Conservation (phyloP, 64 coral and sea anemone species). For the Pachyseris speciosa region DNA sequence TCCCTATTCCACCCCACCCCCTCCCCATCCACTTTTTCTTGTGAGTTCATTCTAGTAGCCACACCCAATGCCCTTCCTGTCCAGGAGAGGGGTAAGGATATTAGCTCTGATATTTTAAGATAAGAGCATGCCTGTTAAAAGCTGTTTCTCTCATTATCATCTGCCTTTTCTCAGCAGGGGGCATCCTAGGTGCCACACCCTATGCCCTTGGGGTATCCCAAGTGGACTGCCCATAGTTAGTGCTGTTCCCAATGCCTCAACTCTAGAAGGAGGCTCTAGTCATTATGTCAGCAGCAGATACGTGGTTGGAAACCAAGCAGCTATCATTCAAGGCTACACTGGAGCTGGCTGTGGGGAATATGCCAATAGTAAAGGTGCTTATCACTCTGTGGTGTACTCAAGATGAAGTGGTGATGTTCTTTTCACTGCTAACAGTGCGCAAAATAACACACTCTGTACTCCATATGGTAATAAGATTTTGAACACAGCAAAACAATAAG, state of each 20-base stretch:
- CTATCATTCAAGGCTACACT: constrained; percentile 38
- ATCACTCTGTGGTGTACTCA: constrained; percentile 49
- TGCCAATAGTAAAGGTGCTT: not conserved
- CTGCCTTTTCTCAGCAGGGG: not conserved
- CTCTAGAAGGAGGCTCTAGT: constrained; percentile 33
- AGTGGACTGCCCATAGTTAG: constrained; percentile 38
- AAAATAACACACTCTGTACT: too few species aligned
- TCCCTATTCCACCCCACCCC: too few species aligned
- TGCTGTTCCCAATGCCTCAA: constrained; percentile 42
- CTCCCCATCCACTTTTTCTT: too few species aligned
- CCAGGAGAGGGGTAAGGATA: too few species aligned
- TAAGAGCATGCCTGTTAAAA: too few species aligned
- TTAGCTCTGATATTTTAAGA: too few species aligned
- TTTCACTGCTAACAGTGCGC: not conserved
- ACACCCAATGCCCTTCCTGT: too few species aligned
- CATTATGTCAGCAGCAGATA: constrained; percentile 58
- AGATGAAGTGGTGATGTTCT: not conserved
- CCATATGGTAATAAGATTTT: too few species aligned
- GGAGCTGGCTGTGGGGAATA: constrained; percentile 15
- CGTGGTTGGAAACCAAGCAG: constrained; percentile 60
- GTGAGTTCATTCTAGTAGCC: too few species aligned
- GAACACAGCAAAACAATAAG: not conserved
- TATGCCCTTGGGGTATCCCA: constrained; percentile 29
- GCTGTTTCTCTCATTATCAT: not conserved
- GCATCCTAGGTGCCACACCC: constrained; percentile 27